Evolutionary conservation across 2,113 vertebrate species (phyloP), one percentile per base, ranked within the genome.

Genomic region (Nothoprocta perdicaria): DNA sequence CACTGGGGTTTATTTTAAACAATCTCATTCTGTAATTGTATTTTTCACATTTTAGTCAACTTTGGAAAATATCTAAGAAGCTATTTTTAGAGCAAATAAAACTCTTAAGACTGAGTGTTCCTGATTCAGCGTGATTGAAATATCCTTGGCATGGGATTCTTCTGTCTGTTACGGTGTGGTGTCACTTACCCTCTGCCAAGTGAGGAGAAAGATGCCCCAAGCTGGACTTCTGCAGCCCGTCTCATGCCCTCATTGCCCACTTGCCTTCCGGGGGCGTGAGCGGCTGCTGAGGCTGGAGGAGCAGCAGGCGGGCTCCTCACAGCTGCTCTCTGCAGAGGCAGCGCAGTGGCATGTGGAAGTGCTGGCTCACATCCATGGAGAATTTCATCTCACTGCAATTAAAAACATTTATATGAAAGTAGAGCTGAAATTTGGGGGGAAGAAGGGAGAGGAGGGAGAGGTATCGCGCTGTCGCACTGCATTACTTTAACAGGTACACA

Each of bases 41-140:
- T 79, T 90, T 92, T 95, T 93, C 95, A 74, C 88, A 86, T 88
- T 95, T 93, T 94, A 48, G 3, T 75, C 73, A 58, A 91, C 45
- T 52, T 87, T 92, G 82, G 85, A 93, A 93, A 93, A 95, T 84
- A 85, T 95, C 93, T 95, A 88, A 90, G 71, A 88, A 78, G 90
- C 75, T 96, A 95, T 93, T 97, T 93, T 96, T 89, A 92, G 91
- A 93, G 33, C 27, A 90, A 95, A 91, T 94, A 95, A 93, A 96
- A 96, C 81, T 88, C 89, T 95, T 95, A 95, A 87, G 66, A 90
- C 77, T 66, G 61, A 81, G 63, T 46, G 45, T 95, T 96, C 80
- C 53, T 8, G 85, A 66, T 48, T 62, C 33, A 82, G 53, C 89
- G 35, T 81, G 73, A 91, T 91, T 85, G 38, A 48, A 86, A 72